A percentile compares a stretch with the other conserved stretches of the same genome.
These are phyloP conservation scores for Chelonoidis abingdonii DNA, from an alignment of 2,113 vertebrate genomes.

Conservation along the genomic window DNA sequence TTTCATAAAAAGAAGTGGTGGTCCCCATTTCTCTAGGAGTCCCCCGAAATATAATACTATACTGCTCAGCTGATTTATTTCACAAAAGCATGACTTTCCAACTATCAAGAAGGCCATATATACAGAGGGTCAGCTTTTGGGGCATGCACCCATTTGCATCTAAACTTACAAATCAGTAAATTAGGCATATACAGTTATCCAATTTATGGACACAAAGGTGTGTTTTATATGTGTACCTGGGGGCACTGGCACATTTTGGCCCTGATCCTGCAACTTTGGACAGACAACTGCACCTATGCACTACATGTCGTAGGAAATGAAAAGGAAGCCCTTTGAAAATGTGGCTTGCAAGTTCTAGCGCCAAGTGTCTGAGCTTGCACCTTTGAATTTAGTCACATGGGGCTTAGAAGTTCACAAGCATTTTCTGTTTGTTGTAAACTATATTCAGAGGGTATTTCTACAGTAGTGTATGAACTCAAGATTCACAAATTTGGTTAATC, in stretches of 20 bases:
- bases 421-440: background rate
- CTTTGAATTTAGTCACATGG: background rate
- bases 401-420: background rate
- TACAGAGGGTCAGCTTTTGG: background rate
- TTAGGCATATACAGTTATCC: fast-evolving
- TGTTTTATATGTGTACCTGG: background rate
- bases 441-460: background rate
- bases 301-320: background rate
- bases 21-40: background rate
- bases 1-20: background rate
- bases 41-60: background rate
- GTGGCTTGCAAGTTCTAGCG: background rate
- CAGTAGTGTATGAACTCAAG: background rate
- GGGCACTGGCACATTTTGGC: background rate
- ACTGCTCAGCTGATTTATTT: background rate
- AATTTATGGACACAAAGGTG: background rate
- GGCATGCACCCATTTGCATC: background rate
- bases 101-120: background rate
- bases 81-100: background rate
- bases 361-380: background rate
- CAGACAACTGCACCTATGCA: background rate
- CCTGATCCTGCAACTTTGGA: background rate
- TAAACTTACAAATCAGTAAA: background rate
- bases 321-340: background rate
- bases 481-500: background rate